These are phyloP conservation scores for Lycorma delicatula DNA, from an alignment of 1,140 invertebrate genomes.

Conservation along the genomic window DNA sequence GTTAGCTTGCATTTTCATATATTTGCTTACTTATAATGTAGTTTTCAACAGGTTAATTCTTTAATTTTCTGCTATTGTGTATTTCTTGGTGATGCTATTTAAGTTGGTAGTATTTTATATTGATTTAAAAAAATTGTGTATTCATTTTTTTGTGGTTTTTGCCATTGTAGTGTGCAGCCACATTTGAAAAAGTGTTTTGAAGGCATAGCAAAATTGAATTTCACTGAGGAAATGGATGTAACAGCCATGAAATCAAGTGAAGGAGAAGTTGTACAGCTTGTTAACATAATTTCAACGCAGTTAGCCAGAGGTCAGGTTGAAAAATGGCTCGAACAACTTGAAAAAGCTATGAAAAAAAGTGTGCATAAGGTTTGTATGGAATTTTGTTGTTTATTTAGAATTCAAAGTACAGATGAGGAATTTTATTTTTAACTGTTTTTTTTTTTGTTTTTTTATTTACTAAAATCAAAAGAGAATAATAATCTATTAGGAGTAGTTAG, in stretches of 20 bases:
- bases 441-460: no score
- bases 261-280: conserved; percentile 70
- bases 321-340: conserved; percentile 91
- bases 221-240: conserved; percentile 78
- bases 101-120: no score
- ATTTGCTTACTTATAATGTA: no score
- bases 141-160: no score
- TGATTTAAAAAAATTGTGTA: no score
- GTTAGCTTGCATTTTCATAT: no score
- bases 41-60: no score
- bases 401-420: background rate
- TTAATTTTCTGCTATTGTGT: no score
- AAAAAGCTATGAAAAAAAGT: conserved; percentile 83
- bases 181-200: conserved; percentile 96
- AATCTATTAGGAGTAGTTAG: no score
- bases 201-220: conserved; percentile 77
- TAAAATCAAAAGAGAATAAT: no score
- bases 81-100: no score
- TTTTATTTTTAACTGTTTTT: no score
- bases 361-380: conserved; percentile 46
- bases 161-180: conserved; percentile 96
- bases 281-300: conserved; percentile 73
- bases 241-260: conserved; percentile 86
- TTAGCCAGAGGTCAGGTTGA: conserved; percentile 92
- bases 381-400: background rate